Base-by-base conservation (phyloP, 2,113 vertebrate genomes). In the Addax nasomaculatus region DNA sequence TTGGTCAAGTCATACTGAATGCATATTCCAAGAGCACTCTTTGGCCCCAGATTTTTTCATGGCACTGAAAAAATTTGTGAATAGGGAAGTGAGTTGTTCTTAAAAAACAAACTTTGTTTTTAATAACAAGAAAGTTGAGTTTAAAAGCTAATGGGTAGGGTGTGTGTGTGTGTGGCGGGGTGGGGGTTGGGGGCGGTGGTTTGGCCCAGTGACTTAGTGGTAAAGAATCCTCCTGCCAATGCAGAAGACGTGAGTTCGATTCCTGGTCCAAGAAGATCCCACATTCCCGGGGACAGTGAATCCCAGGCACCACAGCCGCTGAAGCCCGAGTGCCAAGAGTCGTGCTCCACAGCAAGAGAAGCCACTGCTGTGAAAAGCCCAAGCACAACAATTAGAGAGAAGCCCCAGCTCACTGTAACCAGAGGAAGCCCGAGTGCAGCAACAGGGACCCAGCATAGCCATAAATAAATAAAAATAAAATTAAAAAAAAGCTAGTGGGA, bases 301-400 rank as follows among this genome's bases (percentile, higher is more conserved):
- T 8, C 76, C 76, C 27, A 45, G 14, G 15, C 25, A 29, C 27
- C 76, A 5, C 43, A 17, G 27, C 27, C 7, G 5, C 15, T 47
- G 43, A 30, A 17, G 27, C 43, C 27, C 15, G 2, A 9, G 76
- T 3, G 45, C 15, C 76, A 2, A 15, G 27, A 49, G 45, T 29
- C 7, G 4, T 19, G 45, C 8, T 6, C 27, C 0, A 5, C 45
- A 27, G 2, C 23, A 10, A 17, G 27, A 49, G 15, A 49, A 17
- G 76, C 45, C 76, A 19, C 43, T 8, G 27, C 15, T 6, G 27
- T 2, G 45, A 6, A 16, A 30, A 47, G 76, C 76, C 15, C 0
- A 0, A 8, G 27, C 27, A 47, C 8, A 29, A 2, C 45, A 19
- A 7, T 25, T 3, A 76, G 70, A 73, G 36, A 45, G 73, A 7